Evolutionary conservation across 2,113 vertebrate genomes (phyloP).

Genomic region (Spermophilus dauricus): DNA sequence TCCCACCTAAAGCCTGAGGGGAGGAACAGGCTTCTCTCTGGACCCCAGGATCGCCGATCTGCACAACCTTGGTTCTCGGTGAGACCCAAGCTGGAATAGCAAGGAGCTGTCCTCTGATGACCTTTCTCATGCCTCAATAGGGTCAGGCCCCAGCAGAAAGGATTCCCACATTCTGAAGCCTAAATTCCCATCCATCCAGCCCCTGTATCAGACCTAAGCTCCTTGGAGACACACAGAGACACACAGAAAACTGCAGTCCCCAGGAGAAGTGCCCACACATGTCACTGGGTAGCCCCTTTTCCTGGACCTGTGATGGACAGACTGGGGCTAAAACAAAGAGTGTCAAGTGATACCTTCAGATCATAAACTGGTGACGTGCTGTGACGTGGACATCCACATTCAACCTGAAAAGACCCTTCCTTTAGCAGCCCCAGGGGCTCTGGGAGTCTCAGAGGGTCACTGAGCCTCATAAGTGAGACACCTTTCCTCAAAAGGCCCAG

Average conservation of each 20-base stretch:
- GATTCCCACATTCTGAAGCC: not conserved
- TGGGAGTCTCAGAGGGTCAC: too few relatives aligned
- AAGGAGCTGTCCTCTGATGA: not conserved
- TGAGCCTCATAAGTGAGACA: not conserved
- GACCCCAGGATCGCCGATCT: not conserved
- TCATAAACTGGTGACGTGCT: not conserved
- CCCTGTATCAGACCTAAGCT: conserved; percentile 10
- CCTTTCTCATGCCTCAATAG: not conserved
- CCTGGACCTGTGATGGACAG: not conserved
- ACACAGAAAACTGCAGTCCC: accelerated
- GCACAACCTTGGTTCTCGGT: not conserved
- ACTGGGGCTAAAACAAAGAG: not conserved
- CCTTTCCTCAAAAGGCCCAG: not conserved
- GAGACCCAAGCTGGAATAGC: not conserved
- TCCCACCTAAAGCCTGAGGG: too few relatives aligned
- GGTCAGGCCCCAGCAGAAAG: not conserved
- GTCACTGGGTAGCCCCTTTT: not conserved
- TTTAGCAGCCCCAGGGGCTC: not conserved
- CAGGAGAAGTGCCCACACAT: too few relatives aligned
- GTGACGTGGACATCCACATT: accelerated
- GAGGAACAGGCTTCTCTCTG: not conserved
- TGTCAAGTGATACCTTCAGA: too few relatives aligned
- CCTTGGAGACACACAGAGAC: not conserved
- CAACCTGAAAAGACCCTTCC: not conserved
- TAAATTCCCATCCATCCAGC: not conserved